Base-by-base conservation (phyloP, 2,113 vertebrate genomes). In the Condylura cristata region DNA sequence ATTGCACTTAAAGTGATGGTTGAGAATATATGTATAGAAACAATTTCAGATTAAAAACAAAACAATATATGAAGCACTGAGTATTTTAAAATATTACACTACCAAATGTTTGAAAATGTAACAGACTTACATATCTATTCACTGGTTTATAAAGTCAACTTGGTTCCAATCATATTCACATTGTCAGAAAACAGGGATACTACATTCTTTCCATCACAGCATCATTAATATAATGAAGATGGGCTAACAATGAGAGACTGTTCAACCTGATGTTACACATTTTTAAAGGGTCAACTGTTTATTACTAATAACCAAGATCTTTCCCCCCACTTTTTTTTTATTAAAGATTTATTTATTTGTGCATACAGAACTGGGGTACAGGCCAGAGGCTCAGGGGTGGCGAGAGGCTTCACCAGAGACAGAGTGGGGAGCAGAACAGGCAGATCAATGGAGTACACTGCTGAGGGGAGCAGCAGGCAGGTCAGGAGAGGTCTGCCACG, bases 1-100 rank as follows among this genome's bases (percentile, higher is more conserved):
- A 70, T 39, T 44, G n/a, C 26, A 11, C 66, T 65, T 71, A 91
- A 92, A 5, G 44, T 41, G 24, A 71, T 61, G 20, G 3, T 2
- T 61, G 6, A 72, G 28, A 83, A 70, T 51, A 86, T 16, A 70
- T 70, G 89, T 30, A 58, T n/a, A 30, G 0, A 78, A 82, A 65
- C 5, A 70, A 92, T 58, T 60, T 90, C 71, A 86, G 74, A 7
- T 93, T 75, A 66, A 93, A 93, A 94, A 66, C 28, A 86, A 90
- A 39, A 8, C 13, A 93, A 84, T 18, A 65, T 30, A 81, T 75
- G 18, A n/a, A 85, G 84, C 68, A 75, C 6, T 79, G 0, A 5
- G 63, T 89, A 1, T 58, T 85, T 89, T 88, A 37, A 76, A 94
- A 24, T 10, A 46, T 44, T 48, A 68, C 3, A 10, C 1, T 56